Evolutionary conservation across 2,888 invertebrate genomes (phyloP), one percentile per base, ranked within the genome.

Genomic region (Diploptera punctata): DNA sequence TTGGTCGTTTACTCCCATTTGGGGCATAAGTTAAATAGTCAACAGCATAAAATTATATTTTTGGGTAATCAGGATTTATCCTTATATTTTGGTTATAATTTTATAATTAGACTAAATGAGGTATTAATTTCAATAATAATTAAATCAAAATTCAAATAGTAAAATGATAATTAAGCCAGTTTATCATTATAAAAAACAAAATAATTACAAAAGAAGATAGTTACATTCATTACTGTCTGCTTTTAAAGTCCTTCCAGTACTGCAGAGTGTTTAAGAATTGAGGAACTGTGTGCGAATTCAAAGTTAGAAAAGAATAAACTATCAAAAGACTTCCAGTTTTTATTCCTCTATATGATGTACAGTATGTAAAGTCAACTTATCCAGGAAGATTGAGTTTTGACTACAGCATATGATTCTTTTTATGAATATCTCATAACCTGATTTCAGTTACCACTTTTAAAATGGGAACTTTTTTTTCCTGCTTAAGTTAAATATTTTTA

Each of bases 241-340:
- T 57, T 29, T 57, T 57, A 57, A 33, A 29, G n/a, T 57, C 57
- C 57, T 31, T 57, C 31, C 57, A 24, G 57, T n/a, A n/a, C 26
- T 29, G 16, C 31, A 57, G n/a, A 57, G 52, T 13, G n/a, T 57
- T 16, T 29, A n/a, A n/a, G 31, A 47, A 29, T n/a, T 7, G n/a
- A n/a, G 26, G 31, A 57, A 57, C 31, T 47, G 47, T 47, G 47
- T n/a, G n/a, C 47, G n/a, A n/a, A 3, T 24, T 29, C 2, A 1
- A 31, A 57, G 57, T 57, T 57, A 57, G 2, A n/a, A 13, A n/a
- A 57, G 26, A 31, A 57, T 57, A 57, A 61, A 29, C 18, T 47
- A 65, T 65, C 47, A 65, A 65, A 65, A 65, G 65, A 65, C 65
- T 65, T 65, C 65, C 65, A 65, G 18, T 26, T 65, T 65, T 65